Percentiles rank a stretch among this genome's conserved stretches.
Evolutionary conservation across 2,113 vertebrate species (phyloP).

Genomic region (Siniperca chuatsi): DNA sequence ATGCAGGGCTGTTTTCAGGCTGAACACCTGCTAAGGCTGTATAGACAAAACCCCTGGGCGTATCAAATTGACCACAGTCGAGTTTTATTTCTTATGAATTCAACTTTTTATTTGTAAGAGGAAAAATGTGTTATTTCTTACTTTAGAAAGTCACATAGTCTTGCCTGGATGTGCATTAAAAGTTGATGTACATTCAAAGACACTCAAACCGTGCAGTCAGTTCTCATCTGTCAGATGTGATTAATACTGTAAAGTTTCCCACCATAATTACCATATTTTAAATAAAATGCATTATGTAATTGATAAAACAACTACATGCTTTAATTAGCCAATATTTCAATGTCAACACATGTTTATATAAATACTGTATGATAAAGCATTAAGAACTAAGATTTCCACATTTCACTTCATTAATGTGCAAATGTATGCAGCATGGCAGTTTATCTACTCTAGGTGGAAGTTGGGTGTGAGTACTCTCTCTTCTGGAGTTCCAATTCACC

Average conservation of each 20-base stretch:
- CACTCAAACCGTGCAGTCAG: neutral
- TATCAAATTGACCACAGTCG: too few species aligned
- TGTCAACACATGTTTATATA: neutral
- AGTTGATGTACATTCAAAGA: neutral
- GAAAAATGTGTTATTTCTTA: neutral
- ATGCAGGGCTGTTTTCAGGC: too few species aligned
- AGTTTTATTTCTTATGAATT: too few species aligned
- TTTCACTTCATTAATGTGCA: conserved; percentile 14
- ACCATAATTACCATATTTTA: neutral
- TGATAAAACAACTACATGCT: neutral
- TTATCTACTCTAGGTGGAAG: neutral
- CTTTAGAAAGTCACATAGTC: neutral
- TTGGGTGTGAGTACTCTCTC: neutral
- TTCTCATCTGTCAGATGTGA: conserved; percentile 5
- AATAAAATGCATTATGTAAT: conserved; percentile 7
- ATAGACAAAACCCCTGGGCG: too few species aligned
- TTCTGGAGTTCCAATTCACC: neutral
- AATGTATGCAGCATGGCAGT: neutral
- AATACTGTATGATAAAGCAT: neutral
- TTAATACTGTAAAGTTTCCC: neutral
- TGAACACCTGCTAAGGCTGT: too few species aligned
- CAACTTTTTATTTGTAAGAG: too few species aligned
- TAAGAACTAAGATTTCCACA: neutral
- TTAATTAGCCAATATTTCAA: conserved; percentile 10
- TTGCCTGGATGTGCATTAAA: neutral